Percentiles rank a stretch among this genome's conserved stretches.
Evolutionary conservation across 2,113 vertebrate species (phyloP).

Genomic region (Salvelinus namaycush): DNA sequence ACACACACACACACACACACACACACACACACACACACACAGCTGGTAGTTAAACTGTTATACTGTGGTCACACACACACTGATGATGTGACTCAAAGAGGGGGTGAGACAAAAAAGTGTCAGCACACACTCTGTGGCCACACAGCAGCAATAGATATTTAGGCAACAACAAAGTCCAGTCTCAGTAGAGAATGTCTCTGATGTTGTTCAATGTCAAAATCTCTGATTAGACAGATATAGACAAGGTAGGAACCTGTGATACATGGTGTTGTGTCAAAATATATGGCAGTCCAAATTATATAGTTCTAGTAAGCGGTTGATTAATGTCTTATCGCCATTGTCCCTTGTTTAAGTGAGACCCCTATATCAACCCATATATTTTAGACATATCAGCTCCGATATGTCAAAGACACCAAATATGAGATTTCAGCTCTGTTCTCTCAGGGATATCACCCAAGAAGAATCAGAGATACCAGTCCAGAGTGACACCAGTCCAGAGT

Average conservation of each 20-base stretch:
- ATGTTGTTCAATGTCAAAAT: background rate
- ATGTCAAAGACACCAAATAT: background rate
- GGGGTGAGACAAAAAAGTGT: background rate
- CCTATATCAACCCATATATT: background rate
- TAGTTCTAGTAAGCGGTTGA: too few species aligned
- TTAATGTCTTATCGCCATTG: too few species aligned
- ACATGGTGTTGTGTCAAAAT: background rate
- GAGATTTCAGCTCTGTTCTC: background rate
- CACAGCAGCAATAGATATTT: background rate
- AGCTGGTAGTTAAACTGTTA: too few species aligned
- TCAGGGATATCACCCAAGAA: background rate
- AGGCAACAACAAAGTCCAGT: background rate
- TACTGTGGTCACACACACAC: background rate
- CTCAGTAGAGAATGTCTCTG: background rate
- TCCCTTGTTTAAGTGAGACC: too few species aligned
- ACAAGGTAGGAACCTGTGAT: too few species aligned
- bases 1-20: background rate
- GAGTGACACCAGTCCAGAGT: background rate
- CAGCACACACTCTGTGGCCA: background rate
- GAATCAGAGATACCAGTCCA: background rate
- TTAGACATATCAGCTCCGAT: background rate
- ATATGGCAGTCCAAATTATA: background rate
- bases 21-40: background rate
- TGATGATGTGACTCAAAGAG: background rate
- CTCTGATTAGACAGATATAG: background rate